Percentiles rank a stretch among this genome's conserved stretches.
Evolutionary conservation across 2,113 vertebrate species (phyloP).

Genomic region (Pygathrix nemaeus): DNA sequence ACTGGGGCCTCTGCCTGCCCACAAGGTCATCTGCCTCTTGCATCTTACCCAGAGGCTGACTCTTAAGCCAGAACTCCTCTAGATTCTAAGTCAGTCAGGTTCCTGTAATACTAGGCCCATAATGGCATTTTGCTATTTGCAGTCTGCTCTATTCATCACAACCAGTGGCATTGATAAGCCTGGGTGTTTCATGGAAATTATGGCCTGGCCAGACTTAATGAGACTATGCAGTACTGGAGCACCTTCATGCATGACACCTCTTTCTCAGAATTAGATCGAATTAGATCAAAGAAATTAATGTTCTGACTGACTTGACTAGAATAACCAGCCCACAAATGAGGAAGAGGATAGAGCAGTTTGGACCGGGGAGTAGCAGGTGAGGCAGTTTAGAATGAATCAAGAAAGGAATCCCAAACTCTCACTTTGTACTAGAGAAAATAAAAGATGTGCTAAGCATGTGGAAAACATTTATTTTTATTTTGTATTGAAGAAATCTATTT

Average conservation of each 20-base stretch:
- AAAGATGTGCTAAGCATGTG: background rate
- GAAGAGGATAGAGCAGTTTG: background rate
- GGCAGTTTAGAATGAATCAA: background rate
- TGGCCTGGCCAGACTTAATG: background rate
- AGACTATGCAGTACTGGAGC: background rate
- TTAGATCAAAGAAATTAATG: conserved; percentile 31
- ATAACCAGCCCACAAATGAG: background rate
- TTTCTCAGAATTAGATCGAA: conserved; percentile 38
- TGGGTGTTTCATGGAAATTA: background rate
- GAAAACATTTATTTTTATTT: background rate
- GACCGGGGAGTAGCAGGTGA: background rate
- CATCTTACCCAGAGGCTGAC: background rate
- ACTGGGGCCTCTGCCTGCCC: background rate
- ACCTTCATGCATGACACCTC: background rate
- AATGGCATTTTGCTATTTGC: background rate
- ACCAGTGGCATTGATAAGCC: background rate
- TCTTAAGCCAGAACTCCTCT: background rate
- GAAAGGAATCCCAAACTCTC: conserved; percentile 8
- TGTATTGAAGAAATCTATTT: background rate
- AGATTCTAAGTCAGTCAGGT: background rate
- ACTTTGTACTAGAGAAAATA: conserved; percentile 11
- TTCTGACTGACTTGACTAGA: background rate
- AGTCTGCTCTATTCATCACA: background rate
- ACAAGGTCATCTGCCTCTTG: background rate
- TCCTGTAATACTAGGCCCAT: background rate